Conservation (phyloP, 2,797 vertebrate species). For the Buceros bicornis region DNA sequence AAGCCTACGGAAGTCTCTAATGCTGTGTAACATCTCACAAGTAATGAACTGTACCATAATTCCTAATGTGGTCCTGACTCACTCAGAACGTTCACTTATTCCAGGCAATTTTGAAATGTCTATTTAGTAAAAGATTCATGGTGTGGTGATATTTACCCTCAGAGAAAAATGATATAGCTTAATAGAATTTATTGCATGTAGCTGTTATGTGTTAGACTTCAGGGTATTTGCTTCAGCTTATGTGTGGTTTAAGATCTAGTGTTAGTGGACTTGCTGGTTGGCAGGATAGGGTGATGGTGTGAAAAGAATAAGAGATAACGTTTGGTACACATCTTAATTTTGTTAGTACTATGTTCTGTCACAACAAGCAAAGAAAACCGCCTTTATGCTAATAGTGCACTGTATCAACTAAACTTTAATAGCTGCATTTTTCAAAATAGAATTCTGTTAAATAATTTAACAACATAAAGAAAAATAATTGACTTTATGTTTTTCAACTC, state of each 20-base stretch:
- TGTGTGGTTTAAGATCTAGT: constrained; percentile 37
- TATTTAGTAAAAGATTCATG: constrained; percentile 56
- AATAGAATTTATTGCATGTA: constrained; percentile 49
- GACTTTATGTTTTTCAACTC: constrained; percentile 37
- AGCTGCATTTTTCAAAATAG: constrained; percentile 51
- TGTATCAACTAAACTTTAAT: constrained; percentile 40
- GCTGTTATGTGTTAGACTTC: constrained; percentile 31
- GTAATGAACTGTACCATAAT: constrained; percentile 56
- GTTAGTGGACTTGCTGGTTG: constrained; percentile 5
- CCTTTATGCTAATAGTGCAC: not conserved
- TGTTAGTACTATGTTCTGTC: constrained; percentile 16
- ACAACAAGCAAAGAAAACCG: constrained; percentile 27
- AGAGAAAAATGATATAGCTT: constrained; percentile 50
- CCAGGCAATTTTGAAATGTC: constrained; percentile 57
- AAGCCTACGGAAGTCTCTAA: constrained; percentile 19
- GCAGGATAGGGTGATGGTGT: not conserved
- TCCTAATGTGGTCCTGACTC: constrained; percentile 40
- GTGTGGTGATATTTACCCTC: constrained; percentile 58
- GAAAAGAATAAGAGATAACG: constrained; percentile 4
- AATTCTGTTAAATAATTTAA: constrained; percentile 51
- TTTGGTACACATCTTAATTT: constrained; percentile 44
- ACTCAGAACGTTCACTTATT: constrained; percentile 45
- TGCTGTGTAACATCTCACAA: not conserved
- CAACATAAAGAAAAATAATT: constrained; percentile 60
- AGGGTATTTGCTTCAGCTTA: constrained; percentile 42